phyloP scores from a whole-genome alignment of 2,888 invertebrate species.

The Chloromyia formosa region DNA sequence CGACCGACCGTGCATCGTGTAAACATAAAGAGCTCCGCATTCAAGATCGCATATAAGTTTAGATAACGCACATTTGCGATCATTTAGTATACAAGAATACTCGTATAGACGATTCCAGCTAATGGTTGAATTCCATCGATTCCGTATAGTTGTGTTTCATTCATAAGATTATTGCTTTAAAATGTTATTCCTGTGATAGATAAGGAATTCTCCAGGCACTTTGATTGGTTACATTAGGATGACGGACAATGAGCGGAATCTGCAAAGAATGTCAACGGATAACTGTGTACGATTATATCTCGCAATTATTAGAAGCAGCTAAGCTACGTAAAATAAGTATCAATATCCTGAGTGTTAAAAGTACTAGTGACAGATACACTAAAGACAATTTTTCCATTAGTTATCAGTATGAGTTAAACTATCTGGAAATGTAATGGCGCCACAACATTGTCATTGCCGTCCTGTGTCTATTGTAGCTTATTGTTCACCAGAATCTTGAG shows the following conservation, averaged over 20 bases:
- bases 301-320: background rate
- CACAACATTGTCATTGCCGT: too few relatives aligned
- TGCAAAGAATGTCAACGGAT: background rate
- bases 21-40: conserved; percentile 15
- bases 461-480: too few relatives aligned
- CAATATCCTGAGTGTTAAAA: too few relatives aligned
- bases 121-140: conserved; percentile 9
- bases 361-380: too few relatives aligned
- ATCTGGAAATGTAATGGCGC: too few relatives aligned
- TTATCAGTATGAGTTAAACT: too few relatives aligned
- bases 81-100: too few relatives aligned
- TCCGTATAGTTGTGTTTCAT: conserved; percentile 26
- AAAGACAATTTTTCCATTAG: too few relatives aligned
- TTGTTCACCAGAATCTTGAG: too few relatives aligned
- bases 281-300: background rate
- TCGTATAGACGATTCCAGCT: background rate
- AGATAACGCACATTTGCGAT: too few relatives aligned
- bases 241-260: background rate
- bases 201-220: conserved; percentile 6
- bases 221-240: conserved; percentile 14
- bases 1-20: conserved; percentile 26
- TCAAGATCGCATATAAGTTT: too few relatives aligned
- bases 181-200: conserved; percentile 27
- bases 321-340: too few relatives aligned
- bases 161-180: conserved; percentile 32